Conservation (phyloP, 2,113 vertebrate species). For the Piaya cayana region DNA sequence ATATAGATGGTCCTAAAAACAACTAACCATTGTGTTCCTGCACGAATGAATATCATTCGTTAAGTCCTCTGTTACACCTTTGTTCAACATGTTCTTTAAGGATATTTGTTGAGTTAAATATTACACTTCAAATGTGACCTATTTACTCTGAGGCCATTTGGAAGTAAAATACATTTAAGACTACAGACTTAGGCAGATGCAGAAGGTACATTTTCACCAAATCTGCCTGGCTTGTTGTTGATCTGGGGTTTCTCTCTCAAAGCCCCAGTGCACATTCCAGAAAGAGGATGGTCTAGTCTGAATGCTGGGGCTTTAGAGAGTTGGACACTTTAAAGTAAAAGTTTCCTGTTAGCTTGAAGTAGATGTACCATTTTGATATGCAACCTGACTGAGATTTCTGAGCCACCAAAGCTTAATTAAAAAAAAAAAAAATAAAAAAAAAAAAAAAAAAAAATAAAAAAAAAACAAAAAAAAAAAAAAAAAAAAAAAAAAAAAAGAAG, state of each 20-base stretch:
- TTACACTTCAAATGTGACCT: not conserved
- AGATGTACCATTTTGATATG: not conserved
- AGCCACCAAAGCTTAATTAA: not conserved
- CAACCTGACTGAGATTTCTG: not conserved
- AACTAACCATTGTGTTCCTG: not conserved
- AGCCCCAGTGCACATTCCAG: not conserved
- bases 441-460: not conserved
- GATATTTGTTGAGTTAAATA: not conserved
- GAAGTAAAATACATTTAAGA: not conserved
- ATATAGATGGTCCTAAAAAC: not conserved
- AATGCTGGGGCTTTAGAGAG: not conserved
- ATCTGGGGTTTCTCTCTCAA: not conserved
- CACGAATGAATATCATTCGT: not conserved
- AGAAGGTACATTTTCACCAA: not conserved
- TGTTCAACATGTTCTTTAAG: not conserved
- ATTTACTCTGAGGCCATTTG: not conserved
- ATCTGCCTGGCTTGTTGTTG: not conserved
- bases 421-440: not conserved
- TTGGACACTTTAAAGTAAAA: not conserved
- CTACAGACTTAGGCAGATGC: fast-evolving
- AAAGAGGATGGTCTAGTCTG: not conserved
- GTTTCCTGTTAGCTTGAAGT: not conserved
- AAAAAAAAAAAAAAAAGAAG: not conserved
- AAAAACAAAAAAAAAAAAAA: not conserved
- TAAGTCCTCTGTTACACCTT: not conserved